Evolutionary conservation across 92 coral and sea anemone species (phyloP).

Genomic region (Bergia sp.): DNA sequence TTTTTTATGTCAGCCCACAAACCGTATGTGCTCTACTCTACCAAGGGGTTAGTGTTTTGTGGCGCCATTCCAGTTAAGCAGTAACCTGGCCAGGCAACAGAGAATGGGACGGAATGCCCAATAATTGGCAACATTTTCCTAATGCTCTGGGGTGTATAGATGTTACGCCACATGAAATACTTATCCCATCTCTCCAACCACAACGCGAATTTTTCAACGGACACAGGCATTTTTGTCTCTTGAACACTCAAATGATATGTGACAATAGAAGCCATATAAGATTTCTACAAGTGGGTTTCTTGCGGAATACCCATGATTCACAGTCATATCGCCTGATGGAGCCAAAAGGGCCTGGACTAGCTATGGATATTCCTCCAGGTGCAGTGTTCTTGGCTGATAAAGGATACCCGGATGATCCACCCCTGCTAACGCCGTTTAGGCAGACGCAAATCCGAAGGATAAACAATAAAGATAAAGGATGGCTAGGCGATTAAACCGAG

Average conservation of each 20-base stretch:
- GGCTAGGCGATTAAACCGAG: conserved; percentile 47
- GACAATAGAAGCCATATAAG: conserved; percentile 45
- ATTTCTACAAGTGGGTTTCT: conserved; percentile 56
- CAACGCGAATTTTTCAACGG: conserved; percentile 25
- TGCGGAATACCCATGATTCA: conserved; percentile 38
- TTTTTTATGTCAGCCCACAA: conserved; percentile 40
- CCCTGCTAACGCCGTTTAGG: conserved; percentile 44
- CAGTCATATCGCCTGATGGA: conserved; percentile 24
- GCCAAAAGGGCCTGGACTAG: conserved; percentile 31
- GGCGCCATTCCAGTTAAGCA: too few species aligned
- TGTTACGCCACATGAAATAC: conserved; percentile 11
- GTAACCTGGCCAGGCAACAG: too few species aligned
- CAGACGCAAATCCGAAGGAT: conserved; percentile 34
- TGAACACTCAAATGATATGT: conserved; percentile 19
- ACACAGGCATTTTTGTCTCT: conserved; percentile 32
- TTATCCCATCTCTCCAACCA: not conserved
- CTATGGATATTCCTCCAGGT: conserved; percentile 44
- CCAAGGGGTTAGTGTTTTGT: too few species aligned
- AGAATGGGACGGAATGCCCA: not conserved
- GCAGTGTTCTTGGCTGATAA: conserved; percentile 34
- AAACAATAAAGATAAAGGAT: not conserved
- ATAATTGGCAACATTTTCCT: conserved; percentile 27
- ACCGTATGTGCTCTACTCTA: not conserved
- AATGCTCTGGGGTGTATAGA: conserved; percentile 11
- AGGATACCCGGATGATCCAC: conserved; percentile 38